phyloP scores from a whole-genome alignment of 1,140 invertebrate genomes.

The Aphaenogaster floridana region DNA sequence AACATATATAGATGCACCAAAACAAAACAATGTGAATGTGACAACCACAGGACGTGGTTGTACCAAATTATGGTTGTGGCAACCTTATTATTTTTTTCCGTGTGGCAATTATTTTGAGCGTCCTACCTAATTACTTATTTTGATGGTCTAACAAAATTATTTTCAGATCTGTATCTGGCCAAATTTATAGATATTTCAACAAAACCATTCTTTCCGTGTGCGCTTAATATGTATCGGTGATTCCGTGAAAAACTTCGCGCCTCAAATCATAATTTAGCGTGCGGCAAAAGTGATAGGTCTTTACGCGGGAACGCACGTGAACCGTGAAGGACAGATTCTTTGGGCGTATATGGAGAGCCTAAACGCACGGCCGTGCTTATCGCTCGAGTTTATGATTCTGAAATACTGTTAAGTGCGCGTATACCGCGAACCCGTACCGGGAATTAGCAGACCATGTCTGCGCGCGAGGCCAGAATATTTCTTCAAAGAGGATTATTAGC shows the following conservation, averaged over 20 bases:
- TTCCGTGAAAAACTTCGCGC: not conserved
- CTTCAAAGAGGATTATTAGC: conserved; percentile 63
- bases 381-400: conserved; percentile 51
- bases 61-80: no score
- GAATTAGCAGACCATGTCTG: conserved; percentile 68
- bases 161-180: no score
- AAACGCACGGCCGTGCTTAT: conserved; percentile 47
- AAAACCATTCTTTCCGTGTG: no score
- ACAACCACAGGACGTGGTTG: no score
- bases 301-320: conserved; percentile 47
- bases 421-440: not conserved
- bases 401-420: conserved; percentile 55
- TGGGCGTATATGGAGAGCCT: conserved; percentile 27
- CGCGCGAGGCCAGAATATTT: conserved; percentile 44
- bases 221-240: not conserved
- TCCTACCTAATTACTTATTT: no score
- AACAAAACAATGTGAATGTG: no score
- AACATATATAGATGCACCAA: no score
- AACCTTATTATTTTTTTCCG: no score
- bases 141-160: no score
- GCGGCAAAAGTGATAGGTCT: conserved; percentile 35
- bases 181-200: no score
- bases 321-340: conserved; percentile 69
- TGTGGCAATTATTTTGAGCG: no score
- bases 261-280: conserved; percentile 40